Evolutionary conservation across 2,797 vertebrate species (phyloP).

Genomic region (Ctenopoma multispine): DNA sequence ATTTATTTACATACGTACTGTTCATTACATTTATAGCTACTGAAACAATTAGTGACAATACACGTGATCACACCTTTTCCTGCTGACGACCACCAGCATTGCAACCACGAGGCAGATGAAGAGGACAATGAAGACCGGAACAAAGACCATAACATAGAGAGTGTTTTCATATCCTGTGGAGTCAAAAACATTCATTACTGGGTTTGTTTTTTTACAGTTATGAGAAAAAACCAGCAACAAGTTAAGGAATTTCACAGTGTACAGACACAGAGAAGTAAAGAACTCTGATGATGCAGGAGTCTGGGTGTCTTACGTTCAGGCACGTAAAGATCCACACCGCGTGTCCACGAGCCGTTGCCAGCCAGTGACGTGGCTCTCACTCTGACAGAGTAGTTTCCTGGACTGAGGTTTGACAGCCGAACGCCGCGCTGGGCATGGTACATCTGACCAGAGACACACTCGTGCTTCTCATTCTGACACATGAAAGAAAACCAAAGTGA

Average conservation of each 20-base stretch:
- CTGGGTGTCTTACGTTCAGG: constrained; percentile 87
- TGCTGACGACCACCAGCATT: constrained; percentile 87
- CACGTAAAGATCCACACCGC: constrained; percentile 90
- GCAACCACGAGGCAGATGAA: constrained; percentile 79
- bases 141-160: constrained; percentile 89
- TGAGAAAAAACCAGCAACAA: neutral
- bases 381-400: constrained; percentile 94
- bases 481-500: constrained; percentile 1
- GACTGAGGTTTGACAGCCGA: constrained; percentile 89
- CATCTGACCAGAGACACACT: constrained; percentile 93
- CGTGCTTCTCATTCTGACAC: constrained; percentile 87
- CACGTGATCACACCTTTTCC: constrained; percentile 86
- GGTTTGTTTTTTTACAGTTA: neutral
- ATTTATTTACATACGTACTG: neutral
- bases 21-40: neutral
- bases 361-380: constrained; percentile 95
- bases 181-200: constrained; percentile 53
- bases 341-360: constrained; percentile 97
- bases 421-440: constrained; percentile 88
- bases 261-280: neutral
- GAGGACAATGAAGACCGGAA: constrained; percentile 86
- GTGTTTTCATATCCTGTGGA: constrained; percentile 86
- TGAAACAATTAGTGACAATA: neutral
- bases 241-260: neutral
- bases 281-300: neutral